A percentile compares a stretch with the other conserved stretches of the same genome.
phyloP scores from a whole-genome alignment of 2,113 vertebrate genomes.

The Megaceryle maxima region DNA sequence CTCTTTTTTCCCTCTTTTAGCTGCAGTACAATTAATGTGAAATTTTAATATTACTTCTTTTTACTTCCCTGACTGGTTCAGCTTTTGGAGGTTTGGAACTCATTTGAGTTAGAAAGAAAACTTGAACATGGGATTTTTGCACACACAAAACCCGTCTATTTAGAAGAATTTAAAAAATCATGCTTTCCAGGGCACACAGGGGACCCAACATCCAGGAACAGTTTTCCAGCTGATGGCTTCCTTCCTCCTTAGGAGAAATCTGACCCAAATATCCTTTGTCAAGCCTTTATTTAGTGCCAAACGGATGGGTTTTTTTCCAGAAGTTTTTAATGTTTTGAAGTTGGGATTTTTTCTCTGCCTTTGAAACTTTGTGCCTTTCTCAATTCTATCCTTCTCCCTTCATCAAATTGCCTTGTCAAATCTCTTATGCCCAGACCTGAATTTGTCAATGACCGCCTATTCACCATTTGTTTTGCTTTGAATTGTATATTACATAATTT shows the following conservation, averaged over 20 bases:
- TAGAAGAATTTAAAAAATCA: not conserved
- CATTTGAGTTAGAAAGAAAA: not conserved
- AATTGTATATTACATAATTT: not conserved
- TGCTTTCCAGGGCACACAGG: not conserved
- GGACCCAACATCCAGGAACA: not conserved
- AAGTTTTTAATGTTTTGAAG: not conserved
- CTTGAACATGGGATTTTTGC: not conserved
- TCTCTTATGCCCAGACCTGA: not conserved
- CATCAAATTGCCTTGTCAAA: not conserved
- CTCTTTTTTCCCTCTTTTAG: fast-evolving
- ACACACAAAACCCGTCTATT: not conserved
- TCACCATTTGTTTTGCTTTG: not conserved
- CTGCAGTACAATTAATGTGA: not conserved
- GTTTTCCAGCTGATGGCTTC: not conserved
- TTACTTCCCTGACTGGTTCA: not conserved
- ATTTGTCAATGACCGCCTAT: not conserved
- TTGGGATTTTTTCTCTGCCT: not conserved
- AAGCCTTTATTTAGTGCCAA: not conserved
- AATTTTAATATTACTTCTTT: not conserved
- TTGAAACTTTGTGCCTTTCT: not conserved
- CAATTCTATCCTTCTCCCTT: not conserved
- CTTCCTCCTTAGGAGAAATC: not conserved
- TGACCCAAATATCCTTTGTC: not conserved
- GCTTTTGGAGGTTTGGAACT: not conserved
- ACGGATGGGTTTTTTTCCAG: not conserved